phyloP scores from a whole-genome alignment of 2,113 vertebrate genomes.

The Beaufortia kweichowensis region DNA sequence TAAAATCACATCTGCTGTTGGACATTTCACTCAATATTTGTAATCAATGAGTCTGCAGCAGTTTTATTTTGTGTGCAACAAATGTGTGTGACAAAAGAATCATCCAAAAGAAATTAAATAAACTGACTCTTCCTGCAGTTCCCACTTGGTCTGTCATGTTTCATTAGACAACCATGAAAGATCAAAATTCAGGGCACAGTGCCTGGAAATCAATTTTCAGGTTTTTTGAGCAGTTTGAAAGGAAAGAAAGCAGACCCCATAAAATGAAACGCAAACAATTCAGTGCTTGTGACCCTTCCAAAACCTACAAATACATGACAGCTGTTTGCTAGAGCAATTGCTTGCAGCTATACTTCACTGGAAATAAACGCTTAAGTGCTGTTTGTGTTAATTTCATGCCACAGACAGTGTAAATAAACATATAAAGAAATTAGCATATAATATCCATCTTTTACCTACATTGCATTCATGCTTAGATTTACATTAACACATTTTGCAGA shows the following conservation, averaged over 20 bases:
- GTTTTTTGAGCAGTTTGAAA: constrained; percentile 9
- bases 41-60: too few relatives aligned
- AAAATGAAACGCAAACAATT: constrained; percentile 1
- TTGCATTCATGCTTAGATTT: background rate
- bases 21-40: background rate
- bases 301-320: constrained; percentile 12
- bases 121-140: background rate
- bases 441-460: background rate
- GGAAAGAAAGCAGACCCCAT: background rate
- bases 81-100: background rate
- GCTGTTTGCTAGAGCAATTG: constrained; percentile 4
- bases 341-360: background rate
- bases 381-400: background rate
- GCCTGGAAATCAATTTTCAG: background rate
- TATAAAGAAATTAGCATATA: background rate
- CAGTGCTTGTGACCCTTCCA: background rate
- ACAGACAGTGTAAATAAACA: background rate
- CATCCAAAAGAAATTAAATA: background rate
- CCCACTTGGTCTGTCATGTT: background rate
- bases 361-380: background rate
- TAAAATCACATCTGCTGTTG: background rate
- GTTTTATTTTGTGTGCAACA: background rate
- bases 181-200: background rate
- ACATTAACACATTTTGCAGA: too few relatives aligned
- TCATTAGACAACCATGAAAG: background rate